phyloP scores from a whole-genome alignment of 2,888 invertebrate species.

The Cephus rjabovi region DNA sequence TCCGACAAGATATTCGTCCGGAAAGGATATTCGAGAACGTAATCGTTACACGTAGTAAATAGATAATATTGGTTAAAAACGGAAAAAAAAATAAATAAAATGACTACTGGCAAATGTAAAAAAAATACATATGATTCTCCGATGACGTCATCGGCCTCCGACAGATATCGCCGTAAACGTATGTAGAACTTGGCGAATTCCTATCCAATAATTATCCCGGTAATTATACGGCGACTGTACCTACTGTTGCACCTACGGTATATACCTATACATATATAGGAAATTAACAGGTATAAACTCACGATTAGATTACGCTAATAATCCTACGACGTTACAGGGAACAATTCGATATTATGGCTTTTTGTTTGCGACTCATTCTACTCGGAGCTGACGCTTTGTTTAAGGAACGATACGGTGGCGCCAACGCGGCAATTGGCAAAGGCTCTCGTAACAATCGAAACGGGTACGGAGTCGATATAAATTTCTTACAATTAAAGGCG shows the following conservation, averaged over 20 bases:
- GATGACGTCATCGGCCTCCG: background rate
- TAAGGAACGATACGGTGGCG: background rate
- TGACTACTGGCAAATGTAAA: background rate
- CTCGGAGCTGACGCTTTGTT: background rate
- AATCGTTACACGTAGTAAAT: background rate
- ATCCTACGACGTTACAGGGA: background rate
- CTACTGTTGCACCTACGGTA: background rate
- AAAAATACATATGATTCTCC: background rate
- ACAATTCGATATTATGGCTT: background rate
- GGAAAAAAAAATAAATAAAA: background rate
- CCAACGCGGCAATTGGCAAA: background rate
- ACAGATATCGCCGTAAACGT: background rate
- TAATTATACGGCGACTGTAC: background rate
- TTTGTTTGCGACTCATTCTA: background rate
- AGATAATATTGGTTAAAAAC: background rate
- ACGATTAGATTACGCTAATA: background rate
- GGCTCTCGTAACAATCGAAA: background rate
- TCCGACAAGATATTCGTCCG: background rate
- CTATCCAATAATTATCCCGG: background rate
- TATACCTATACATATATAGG: background rate
- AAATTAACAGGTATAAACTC: background rate
- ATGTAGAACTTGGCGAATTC: background rate
- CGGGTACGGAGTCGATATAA: background rate
- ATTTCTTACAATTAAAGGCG: background rate
- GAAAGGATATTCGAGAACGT: background rate